A percentile compares a stretch with the other conserved stretches of the same genome.
These are phyloP conservation scores for Ibycter americanus DNA, from an alignment of 2,797 vertebrate species.

Conservation along the genomic window DNA sequence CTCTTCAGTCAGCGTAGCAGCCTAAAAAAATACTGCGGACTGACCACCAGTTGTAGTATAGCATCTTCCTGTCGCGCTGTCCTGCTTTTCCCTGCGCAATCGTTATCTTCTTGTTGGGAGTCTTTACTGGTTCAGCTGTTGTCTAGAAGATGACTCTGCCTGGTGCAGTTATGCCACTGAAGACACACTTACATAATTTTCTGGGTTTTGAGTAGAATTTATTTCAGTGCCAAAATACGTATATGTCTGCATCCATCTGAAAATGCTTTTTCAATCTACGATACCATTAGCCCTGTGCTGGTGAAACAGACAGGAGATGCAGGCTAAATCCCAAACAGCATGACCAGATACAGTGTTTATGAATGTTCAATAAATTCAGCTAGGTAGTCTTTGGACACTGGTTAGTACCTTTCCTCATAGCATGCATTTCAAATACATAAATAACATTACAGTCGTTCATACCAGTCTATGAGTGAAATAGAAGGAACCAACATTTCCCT, in stretches of 20 bases:
- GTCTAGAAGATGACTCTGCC: background rate
- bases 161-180: background rate
- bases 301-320: background rate
- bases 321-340: background rate
- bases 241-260: background rate
- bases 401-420: background rate
- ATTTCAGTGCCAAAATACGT: background rate
- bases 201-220: background rate
- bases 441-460: background rate
- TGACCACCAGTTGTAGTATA: fast-evolving
- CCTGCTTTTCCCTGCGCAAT: background rate
- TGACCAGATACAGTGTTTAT: background rate
- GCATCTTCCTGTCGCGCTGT: background rate
- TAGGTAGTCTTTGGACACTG: background rate
- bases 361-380: background rate
- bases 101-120: background rate
- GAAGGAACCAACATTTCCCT: background rate
- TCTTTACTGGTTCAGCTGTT: background rate
- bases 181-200: background rate
- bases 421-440: background rate
- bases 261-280: background rate
- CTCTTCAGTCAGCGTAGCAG: background rate
- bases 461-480: background rate
- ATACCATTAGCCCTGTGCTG: background rate
- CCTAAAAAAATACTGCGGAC: background rate